phyloP scores from a whole-genome alignment of 1,140 invertebrate species.

The Scaptomyza hsui region DNA sequence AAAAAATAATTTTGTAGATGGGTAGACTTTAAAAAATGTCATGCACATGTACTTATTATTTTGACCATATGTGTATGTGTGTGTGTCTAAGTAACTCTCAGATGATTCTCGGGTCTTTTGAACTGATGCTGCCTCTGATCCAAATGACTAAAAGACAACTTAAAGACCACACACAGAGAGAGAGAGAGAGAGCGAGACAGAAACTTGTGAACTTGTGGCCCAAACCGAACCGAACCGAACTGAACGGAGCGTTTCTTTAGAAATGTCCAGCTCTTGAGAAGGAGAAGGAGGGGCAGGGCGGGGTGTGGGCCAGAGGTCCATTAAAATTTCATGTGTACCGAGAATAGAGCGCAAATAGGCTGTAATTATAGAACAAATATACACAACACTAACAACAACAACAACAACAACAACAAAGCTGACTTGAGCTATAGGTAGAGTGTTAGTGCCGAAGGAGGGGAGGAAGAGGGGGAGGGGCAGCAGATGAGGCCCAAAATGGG shows the following conservation, averaged over 20 bases:
- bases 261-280: constrained; percentile 22
- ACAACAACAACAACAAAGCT: neutral
- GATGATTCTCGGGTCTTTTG: constrained; percentile 18
- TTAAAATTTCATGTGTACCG: constrained; percentile 66
- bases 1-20: too few relatives aligned
- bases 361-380: constrained; percentile 68
- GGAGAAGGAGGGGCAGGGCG: neutral
- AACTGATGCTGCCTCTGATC: constrained; percentile 30
- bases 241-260: constrained; percentile 27
- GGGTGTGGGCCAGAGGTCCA: constrained; percentile 35
- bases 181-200: too few relatives aligned
- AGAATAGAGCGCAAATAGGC: constrained; percentile 67
- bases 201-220: neutral
- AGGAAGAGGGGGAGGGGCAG: neutral
- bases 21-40: too few relatives aligned
- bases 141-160: constrained; percentile 35
- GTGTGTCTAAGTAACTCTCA: too few relatives aligned
- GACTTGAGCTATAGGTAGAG: neutral
- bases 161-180: constrained; percentile 31
- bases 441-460: neutral
- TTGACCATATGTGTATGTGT: neutral
- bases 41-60: too few relatives aligned
- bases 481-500: constrained; percentile 34
- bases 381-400: constrained; percentile 31
- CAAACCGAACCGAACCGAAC: too few relatives aligned